These are phyloP conservation scores for Nicator chloris DNA, from an alignment of 2,113 vertebrate species.

Conservation along the genomic window DNA sequence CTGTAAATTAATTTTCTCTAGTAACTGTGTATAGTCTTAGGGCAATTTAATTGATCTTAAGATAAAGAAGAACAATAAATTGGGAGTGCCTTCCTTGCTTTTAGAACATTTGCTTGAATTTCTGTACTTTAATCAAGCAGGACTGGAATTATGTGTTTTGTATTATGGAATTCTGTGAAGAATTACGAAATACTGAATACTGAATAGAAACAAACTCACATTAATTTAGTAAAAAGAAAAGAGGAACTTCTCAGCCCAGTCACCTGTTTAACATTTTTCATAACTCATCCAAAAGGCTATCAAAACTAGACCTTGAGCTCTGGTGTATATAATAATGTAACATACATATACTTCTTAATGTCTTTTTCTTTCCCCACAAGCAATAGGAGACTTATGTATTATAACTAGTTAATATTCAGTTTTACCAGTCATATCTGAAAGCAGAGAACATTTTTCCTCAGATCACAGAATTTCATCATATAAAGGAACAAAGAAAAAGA, in stretches of 20 bases:
- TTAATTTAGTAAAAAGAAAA: background rate
- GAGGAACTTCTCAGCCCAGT: background rate
- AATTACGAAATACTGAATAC: background rate
- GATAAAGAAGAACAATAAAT: background rate
- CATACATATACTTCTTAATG: background rate
- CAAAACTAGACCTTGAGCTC: background rate
- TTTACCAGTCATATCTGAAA: background rate
- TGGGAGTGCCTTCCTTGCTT: background rate
- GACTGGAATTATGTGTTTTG: background rate
- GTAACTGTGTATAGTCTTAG: background rate
- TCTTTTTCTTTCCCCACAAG: background rate
- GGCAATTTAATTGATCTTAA: background rate
- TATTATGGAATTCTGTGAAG: no score
- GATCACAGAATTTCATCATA: background rate
- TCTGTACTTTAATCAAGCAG: background rate
- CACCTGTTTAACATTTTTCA: background rate
- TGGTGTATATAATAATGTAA: background rate
- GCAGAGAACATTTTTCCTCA: background rate
- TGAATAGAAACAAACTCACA: background rate
- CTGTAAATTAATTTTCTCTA: background rate
- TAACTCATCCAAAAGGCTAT: background rate
- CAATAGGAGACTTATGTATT: background rate
- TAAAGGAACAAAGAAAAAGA: slow-evolving; percentile 18
- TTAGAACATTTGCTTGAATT: background rate
- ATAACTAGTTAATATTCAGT: background rate